phyloP scores from a whole-genome alignment of 2,888 invertebrate species.

The Volucella inflata region DNA sequence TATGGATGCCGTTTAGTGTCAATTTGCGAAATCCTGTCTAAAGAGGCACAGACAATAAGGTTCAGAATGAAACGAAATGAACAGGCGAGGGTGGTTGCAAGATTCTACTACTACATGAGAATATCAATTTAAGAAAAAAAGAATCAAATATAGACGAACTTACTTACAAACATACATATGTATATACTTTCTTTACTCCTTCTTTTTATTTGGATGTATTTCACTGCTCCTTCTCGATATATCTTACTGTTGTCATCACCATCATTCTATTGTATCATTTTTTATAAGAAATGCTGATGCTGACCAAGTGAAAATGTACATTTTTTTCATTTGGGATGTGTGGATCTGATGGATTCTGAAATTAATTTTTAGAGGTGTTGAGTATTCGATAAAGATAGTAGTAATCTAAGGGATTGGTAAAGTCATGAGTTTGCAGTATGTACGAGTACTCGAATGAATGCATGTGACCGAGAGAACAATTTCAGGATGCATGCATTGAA shows the following conservation, averaged over 20 bases:
- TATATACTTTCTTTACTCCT: conserved; percentile 41
- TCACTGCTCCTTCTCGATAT: conserved; percentile 24
- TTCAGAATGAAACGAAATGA: conserved; percentile 46
- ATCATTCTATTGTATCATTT: conserved; percentile 54
- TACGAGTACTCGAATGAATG: too few species aligned
- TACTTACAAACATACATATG: too few species aligned
- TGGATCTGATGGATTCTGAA: conserved; percentile 54
- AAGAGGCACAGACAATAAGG: conserved; percentile 62
- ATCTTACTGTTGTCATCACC: conserved; percentile 44
- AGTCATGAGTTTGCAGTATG: conserved; percentile 52
- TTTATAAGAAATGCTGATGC: conserved; percentile 66
- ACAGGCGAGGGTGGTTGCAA: conserved; percentile 41
- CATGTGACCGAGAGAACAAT: conserved; percentile 35
- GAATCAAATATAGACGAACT: neutral
- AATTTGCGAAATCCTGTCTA: conserved; percentile 75
- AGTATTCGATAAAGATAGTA: conserved; percentile 38
- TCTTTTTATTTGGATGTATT: conserved; percentile 55
- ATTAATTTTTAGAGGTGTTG: conserved; percentile 54
- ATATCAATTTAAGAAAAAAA: conserved; percentile 42
- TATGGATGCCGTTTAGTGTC: conserved; percentile 76
- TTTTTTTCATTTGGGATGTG: conserved; percentile 56
- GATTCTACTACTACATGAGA: conserved; percentile 30
- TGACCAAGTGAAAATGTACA: conserved; percentile 71
- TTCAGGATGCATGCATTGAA: conserved; percentile 64
- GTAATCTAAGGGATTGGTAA: conserved; percentile 58